phyloP scores from a whole-genome alignment of 1,140 invertebrate genomes.

The Apolygus lucorum region DNA sequence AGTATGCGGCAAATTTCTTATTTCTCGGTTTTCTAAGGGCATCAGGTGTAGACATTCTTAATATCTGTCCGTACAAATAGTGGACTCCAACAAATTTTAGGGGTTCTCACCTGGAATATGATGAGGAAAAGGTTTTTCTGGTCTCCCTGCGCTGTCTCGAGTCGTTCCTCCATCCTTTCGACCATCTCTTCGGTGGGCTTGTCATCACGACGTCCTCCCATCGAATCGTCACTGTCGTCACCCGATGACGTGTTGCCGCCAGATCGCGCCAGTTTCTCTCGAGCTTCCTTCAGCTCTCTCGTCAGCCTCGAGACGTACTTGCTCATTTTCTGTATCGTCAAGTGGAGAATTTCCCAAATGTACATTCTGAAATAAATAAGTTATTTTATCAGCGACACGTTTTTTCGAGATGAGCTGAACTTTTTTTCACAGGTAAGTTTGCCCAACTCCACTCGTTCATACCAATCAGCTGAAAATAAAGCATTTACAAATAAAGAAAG shows the following conservation, averaged over 20 bases:
- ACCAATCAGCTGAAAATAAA: no score
- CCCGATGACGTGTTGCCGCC: conserved; percentile 73
- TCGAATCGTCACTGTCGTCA: conserved; percentile 48
- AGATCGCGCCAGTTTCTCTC: conserved; percentile 70
- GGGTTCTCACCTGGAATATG: conserved; percentile 81
- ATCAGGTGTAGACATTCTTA: no score
- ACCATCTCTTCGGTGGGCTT: conserved; percentile 80
- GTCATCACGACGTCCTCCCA: conserved; percentile 45
- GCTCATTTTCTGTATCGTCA: conserved; percentile 94
- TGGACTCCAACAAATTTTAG: no score
- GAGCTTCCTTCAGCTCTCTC: conserved; percentile 73
- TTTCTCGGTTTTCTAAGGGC: no score
- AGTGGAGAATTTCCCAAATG: conserved; percentile 95
- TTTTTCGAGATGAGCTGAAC: no score
- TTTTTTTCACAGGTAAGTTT: no score
- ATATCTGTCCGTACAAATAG: no score
- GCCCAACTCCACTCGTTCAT: no score
- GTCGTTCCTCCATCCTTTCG: conserved; percentile 89
- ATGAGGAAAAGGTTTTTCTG: conserved; percentile 96
- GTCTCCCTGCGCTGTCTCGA: conserved; percentile 89
- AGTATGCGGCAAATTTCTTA: no score
- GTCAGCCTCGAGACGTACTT: conserved; percentile 85
- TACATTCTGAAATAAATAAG: conserved; percentile 67
- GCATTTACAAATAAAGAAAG: no score
- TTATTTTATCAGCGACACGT: no score